Base-by-base conservation (phyloP, 2,113 vertebrate species). In the Nesogale talazaci region DNA sequence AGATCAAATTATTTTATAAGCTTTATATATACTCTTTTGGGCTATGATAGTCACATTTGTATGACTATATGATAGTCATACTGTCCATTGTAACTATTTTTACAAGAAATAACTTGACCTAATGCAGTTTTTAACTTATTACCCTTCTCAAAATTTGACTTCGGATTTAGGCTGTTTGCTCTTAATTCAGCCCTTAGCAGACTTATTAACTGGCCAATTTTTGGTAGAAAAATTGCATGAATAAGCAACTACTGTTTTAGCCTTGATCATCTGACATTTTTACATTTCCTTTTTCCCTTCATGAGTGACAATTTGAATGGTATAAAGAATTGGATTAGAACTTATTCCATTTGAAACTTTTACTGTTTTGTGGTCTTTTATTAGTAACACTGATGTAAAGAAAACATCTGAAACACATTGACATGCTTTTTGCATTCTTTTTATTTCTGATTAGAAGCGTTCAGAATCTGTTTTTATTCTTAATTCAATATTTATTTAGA, bases 401-500 rank as follows among this genome's bases (percentile, higher is more conserved):
- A 63, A 90, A 87, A 86, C n/a, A 36, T 52, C 76, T 94, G 80
- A 85, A 94, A 91, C 2, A 74, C 20, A 40, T 91, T 17, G 75
- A 31, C 88, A 61, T 59, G 7, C 38, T 52, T 77, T 9, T 22
- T 63, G 19, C 2, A 15, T 72, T 72, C 17, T 25, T 70, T 83
- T 74, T 89, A 67, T 83, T 86, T 94, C 72, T 90, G 19, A 57
- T 74, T n/a, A 75, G 7, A 81, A 76, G 2, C 40, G 76, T 90
- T 11, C 2, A 84, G 40, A 0, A 61, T 61, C 56, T 86, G 4
- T 93, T 25, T 82, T 94, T 40, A 83, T 61, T 65, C 4, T 82
- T 81, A 77, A 86, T 82, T 65, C 69, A 72, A 92, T 86, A 83
- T 89, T 89, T 79, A 42, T 89, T 86, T 29, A 74, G 42, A 86